Evolutionary conservation across 1,140 invertebrate genomes (phyloP).

Genomic region (Vanessa tameamea): DNA sequence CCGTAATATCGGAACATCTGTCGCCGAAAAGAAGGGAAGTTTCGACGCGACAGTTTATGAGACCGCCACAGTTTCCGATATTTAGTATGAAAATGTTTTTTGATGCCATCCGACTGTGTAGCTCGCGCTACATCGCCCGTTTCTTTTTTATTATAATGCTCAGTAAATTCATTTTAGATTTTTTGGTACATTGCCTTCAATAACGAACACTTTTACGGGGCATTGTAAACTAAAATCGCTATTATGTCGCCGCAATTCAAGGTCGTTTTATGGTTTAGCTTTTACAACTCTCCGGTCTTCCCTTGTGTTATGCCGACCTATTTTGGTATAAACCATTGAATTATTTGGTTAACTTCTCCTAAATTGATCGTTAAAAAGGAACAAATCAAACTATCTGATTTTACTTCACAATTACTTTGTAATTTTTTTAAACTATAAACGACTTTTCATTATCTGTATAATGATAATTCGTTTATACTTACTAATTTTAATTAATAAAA

Average conservation of each 20-base stretch:
- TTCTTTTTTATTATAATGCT: conserved; percentile 46
- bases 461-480: too few species aligned
- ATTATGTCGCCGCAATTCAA: conserved; percentile 11
- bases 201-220: conserved; percentile 8
- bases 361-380: neutral
- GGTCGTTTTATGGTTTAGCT: conserved; percentile 9
- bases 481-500: too few species aligned
- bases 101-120: conserved; percentile 40
- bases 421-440: too few species aligned
- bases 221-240: conserved; percentile 17
- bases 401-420: too few species aligned
- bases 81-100: conserved; percentile 71
- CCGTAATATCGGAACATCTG: conserved; percentile 75
- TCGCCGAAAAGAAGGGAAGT: conserved; percentile 72
- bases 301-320: neutral
- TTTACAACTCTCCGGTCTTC: neutral
- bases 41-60: conserved; percentile 73
- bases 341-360: neutral
- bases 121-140: conserved; percentile 20
- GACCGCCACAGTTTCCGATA: conserved; percentile 59
- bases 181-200: conserved; percentile 22
- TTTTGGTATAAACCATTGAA: neutral
- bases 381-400: too few species aligned
- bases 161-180: conserved; percentile 31
- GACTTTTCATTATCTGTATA: too few species aligned